phyloP scores from a whole-genome alignment of 2,888 invertebrate genomes.

The Cetonia aurata region DNA sequence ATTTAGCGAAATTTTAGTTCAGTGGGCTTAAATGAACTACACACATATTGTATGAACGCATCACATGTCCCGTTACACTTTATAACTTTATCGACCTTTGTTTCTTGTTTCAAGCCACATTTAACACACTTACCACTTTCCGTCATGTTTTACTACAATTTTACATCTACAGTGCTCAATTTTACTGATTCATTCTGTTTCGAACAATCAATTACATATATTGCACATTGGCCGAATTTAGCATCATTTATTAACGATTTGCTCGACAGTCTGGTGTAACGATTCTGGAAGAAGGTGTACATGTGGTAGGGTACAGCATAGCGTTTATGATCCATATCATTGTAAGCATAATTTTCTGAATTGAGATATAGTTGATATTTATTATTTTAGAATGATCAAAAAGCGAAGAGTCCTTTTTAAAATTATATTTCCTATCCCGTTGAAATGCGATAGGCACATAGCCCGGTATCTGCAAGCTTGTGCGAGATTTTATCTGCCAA shows the following conservation, averaged over 20 bases:
- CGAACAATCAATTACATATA: conserved; percentile 13
- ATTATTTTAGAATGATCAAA: too few relatives aligned
- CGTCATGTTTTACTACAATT: too few relatives aligned
- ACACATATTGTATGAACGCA: too few relatives aligned
- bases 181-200: neutral
- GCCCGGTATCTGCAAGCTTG: conserved; percentile 40
- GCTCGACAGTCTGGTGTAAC: neutral
- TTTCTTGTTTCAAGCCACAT: too few relatives aligned
- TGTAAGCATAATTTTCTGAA: conserved; percentile 43
- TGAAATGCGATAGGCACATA: conserved; percentile 29
- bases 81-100: too few relatives aligned
- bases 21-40: too few relatives aligned
- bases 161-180: conserved; percentile 15
- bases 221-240: conserved; percentile 5
- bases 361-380: conserved; percentile 43
- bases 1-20: too few relatives aligned
- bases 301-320: conserved; percentile 19
- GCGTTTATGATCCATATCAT: conserved; percentile 31
- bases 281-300: conserved; percentile 18
- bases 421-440: conserved; percentile 17
- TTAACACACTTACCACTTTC: too few relatives aligned
- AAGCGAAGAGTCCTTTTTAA: conserved; percentile 1
- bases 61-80: too few relatives aligned
- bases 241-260: conserved; percentile 7
- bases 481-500: conserved; percentile 38